Evolutionary conservation across 2,113 vertebrate genomes (phyloP), one percentile per base, ranked within the genome.

Genomic region (Mus pahari): DNA sequence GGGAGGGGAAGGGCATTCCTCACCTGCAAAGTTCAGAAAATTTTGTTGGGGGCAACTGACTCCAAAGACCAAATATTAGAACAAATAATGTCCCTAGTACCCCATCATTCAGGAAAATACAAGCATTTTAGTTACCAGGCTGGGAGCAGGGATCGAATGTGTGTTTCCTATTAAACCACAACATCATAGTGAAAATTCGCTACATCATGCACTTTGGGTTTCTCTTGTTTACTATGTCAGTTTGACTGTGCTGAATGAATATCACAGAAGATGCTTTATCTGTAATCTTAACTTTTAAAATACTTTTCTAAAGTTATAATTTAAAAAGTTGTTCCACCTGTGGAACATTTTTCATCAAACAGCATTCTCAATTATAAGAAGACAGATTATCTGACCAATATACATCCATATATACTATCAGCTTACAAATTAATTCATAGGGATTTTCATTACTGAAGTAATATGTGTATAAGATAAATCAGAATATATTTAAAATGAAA

Each of bases 401-500:
- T 86, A 70, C 11, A 33, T 36, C 17, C 13, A 39, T 82, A 62
- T 64, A 14, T 75, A 13, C 24, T 66, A 79, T 20, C 91, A 42
- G 10, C 19, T 87, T 89, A 70, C 12, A 71, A 93, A 94, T 70
- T 75, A 74, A 92, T 86, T 92, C 20, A 74, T 83, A 7, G 66
- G 36, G 53, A 68, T 70, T 92, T 94, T 96, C 48, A 48, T 64
- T 89, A 62, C 36, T 96, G 36, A 96, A n/a, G 20, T 92, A 87
- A 90, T 86, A 75, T 95, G n/a, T 87, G 0, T 60, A 45, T 84
- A 19, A 89, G 10, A 53, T 7, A 42, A 66, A 62, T 62, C 78
- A 88, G 17, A 82, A 94, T 86, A n/a, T 62, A 87, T 84, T 92
- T 93, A n/a, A 77, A 91, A 75, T 48, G 50, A 62, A 73, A 74